Conservation (phyloP, 2,797 vertebrate genomes). For the Carapus acus region DNA sequence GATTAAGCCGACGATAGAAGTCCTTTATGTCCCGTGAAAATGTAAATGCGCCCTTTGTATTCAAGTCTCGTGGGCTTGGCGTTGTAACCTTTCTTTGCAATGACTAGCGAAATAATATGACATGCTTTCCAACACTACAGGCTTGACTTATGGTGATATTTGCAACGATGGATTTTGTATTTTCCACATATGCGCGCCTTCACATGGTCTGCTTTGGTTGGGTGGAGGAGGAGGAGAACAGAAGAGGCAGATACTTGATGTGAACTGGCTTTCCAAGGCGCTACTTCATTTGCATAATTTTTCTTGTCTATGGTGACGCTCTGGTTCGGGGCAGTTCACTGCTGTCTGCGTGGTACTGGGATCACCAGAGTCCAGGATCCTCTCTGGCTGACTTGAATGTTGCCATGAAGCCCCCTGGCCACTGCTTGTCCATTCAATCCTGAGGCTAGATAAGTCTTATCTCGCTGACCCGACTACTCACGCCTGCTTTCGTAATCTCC, state of each 20-base stretch:
- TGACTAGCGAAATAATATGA: conserved; percentile 41
- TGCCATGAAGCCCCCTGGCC: conserved; percentile 78
- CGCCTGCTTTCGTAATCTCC: conserved; percentile 74
- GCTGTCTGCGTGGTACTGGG: conserved; percentile 71
- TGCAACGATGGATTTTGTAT: conserved; percentile 31
- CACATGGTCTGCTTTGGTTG: conserved; percentile 51
- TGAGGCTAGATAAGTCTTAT: conserved; percentile 74
- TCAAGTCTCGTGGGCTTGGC: conserved; percentile 20
- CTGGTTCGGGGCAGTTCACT: conserved; percentile 82
- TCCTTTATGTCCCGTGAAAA: conserved; percentile 58
- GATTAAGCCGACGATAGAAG: conserved; percentile 60
- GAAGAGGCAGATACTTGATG: conserved; percentile 62
- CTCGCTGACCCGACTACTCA: conserved; percentile 69
- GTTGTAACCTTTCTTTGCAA: conserved; percentile 32
- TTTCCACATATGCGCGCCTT: background rate
- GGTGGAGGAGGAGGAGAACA: conserved; percentile 59
- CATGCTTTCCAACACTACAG: conserved; percentile 30
- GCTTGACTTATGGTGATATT: conserved; percentile 25
- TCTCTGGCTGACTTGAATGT: conserved; percentile 73
- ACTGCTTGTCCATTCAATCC: conserved; percentile 72
- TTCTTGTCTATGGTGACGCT: conserved; percentile 91
- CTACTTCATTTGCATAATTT: conserved; percentile 97
- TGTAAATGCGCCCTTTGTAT: conserved; percentile 58
- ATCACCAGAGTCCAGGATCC: conserved; percentile 70
- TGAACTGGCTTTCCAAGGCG: conserved; percentile 71